These are phyloP conservation scores for Notolabrus celidotus DNA, from an alignment of 2,797 vertebrate genomes.

Conservation along the genomic window DNA sequence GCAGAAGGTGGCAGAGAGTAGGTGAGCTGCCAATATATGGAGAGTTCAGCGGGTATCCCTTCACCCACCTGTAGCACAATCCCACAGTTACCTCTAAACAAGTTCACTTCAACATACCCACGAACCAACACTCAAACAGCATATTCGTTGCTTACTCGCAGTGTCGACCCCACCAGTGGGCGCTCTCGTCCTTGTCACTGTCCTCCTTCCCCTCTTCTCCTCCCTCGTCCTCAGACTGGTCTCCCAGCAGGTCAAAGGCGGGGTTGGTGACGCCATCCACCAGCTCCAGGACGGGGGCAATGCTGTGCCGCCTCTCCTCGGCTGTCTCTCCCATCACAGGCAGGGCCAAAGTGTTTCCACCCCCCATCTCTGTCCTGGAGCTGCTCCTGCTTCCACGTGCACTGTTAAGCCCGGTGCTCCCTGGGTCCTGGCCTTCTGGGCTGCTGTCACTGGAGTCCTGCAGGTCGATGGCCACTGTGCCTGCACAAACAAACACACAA, in stretches of 20 bases:
- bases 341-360: slow-evolving; percentile 83
- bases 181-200: slow-evolving; percentile 77
- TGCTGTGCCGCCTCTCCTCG: slow-evolving; percentile 87
- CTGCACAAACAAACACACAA: slow-evolving; percentile 60
- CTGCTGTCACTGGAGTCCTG: slow-evolving; percentile 89
- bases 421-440: slow-evolving; percentile 81
- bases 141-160: slow-evolving; percentile 78
- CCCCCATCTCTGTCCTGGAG: slow-evolving; percentile 76
- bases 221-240: slow-evolving; percentile 88
- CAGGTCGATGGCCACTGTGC: slow-evolving; percentile 89
- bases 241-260: slow-evolving; percentile 87
- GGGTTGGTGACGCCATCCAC: slow-evolving; percentile 83
- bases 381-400: slow-evolving; percentile 74
- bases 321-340: slow-evolving; percentile 75
- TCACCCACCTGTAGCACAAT: slow-evolving; percentile 85
- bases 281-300: slow-evolving; percentile 88
- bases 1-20: slow-evolving; percentile 88
- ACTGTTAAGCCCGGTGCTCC: slow-evolving; percentile 56
- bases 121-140: not conserved
- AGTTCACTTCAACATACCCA: not conserved
- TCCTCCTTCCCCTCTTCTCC: slow-evolving; percentile 86
- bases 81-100: slow-evolving; percentile 37
- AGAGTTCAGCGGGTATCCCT: slow-evolving; percentile 89
- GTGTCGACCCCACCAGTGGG: slow-evolving; percentile 85
- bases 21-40: slow-evolving; percentile 91